These are phyloP conservation scores for Panagrolaimus sp. DNA, from an alignment of 1,140 invertebrate genomes.

Conservation along the genomic window DNA sequence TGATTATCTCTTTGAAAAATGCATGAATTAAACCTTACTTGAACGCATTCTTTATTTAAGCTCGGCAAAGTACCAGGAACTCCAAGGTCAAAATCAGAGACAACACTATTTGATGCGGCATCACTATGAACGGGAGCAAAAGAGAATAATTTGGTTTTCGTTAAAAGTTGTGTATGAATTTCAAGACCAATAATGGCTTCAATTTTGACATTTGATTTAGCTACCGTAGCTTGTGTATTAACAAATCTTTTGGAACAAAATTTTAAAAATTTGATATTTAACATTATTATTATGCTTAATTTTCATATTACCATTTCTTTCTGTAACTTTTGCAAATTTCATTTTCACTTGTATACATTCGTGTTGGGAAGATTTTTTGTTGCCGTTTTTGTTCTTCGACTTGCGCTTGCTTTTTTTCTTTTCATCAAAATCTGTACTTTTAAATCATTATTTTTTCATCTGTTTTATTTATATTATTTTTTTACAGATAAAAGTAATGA, in stretches of 20 bases:
- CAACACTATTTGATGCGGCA: constrained; percentile 71
- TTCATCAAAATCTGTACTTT: neutral
- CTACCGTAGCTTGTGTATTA: neutral
- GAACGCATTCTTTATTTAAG: constrained; percentile 73
- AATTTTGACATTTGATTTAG: neutral
- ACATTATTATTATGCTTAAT: neutral
- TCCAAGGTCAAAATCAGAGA: constrained; percentile 83
- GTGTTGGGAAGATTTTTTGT: too few relatives aligned
- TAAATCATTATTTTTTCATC: neutral
- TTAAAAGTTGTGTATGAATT: constrained; percentile 84
- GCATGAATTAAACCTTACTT: constrained; percentile 22
- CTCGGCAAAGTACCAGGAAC: constrained; percentile 83
- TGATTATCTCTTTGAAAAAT: constrained; percentile 2
- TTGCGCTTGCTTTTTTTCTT: too few relatives aligned
- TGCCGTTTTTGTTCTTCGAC: too few relatives aligned
- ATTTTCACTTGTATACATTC: too few relatives aligned
- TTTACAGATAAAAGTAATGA: neutral
- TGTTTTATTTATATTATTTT: neutral
- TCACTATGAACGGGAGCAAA: constrained; percentile 70
- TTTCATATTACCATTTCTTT: too few relatives aligned
- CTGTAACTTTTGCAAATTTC: too few relatives aligned
- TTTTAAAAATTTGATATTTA: neutral
- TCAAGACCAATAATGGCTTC: constrained; percentile 61
- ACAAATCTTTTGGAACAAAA: neutral
- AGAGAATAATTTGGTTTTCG: constrained; percentile 84